These are phyloP conservation scores for Antitype chi DNA, from an alignment of 2,888 invertebrate species.

Conservation along the genomic window DNA sequence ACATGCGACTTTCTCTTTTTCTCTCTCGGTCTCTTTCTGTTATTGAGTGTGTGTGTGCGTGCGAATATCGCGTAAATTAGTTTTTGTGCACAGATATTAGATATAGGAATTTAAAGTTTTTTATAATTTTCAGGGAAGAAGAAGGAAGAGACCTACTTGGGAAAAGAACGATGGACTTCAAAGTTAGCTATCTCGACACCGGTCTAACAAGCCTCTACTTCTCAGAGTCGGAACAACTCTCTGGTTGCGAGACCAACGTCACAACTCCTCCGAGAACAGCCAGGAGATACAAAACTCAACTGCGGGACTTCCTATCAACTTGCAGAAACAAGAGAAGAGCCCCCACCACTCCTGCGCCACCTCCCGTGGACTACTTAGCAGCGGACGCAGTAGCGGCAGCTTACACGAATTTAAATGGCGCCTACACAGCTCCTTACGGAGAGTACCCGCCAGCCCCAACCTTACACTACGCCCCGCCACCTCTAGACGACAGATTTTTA, in stretches of 20 bases:
- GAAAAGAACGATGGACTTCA: constrained; percentile 99
- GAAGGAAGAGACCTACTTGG: constrained; percentile 99
- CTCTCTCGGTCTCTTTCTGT: background rate
- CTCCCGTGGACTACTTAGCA: constrained; percentile 93
- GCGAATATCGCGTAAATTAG: background rate
- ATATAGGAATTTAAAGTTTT: too few species aligned
- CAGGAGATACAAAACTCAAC: constrained; percentile 97
- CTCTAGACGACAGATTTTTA: constrained; percentile 93
- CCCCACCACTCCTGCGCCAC: constrained; percentile 90
- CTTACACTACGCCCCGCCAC: constrained; percentile 93
- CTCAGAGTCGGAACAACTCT: constrained; percentile 95
- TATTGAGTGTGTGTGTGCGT: background rate
- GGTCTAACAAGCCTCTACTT: constrained; percentile 97
- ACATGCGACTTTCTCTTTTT: background rate
- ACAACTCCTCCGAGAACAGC: constrained; percentile 95
- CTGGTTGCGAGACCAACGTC: constrained; percentile 91
- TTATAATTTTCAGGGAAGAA: constrained; percentile 94
- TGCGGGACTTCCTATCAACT: constrained; percentile 97
- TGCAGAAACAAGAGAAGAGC: constrained; percentile 95
- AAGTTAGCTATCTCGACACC: constrained; percentile 99
- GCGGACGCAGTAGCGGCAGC: constrained; percentile 94
- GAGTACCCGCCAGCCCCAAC: constrained; percentile 92
- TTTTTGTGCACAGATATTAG: background rate
- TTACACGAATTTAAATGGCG: constrained; percentile 95
- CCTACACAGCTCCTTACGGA: constrained; percentile 95